Percentiles rank a stretch among this genome's conserved stretches.
Conservation (phyloP, 1,140 invertebrate genomes). For the Magallana angulata region DNA sequence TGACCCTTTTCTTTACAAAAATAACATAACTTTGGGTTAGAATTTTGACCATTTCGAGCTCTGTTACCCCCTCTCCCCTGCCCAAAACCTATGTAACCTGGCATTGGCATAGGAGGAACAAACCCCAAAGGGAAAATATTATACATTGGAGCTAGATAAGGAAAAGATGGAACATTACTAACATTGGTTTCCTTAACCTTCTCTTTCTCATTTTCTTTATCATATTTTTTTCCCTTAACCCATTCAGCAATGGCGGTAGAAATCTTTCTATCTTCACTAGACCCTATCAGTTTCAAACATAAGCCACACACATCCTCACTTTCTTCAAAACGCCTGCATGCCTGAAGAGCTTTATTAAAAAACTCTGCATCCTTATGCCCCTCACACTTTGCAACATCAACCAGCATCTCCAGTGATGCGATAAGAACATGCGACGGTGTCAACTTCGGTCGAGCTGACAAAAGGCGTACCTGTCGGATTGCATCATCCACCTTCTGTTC, state of each 20-base stretch:
- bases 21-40: neutral
- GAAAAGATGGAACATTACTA: neutral
- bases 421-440: slow-evolving; percentile 37
- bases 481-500: slow-evolving; percentile 11
- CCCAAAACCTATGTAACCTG: too few relatives aligned
- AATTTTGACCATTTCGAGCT: too few relatives aligned
- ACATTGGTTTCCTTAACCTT: neutral
- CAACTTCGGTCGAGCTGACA: slow-evolving; percentile 22
- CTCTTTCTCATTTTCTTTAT: neutral
- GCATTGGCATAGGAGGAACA: too few relatives aligned
- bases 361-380: neutral
- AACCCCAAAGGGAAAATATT: too few relatives aligned
- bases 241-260: slow-evolving; percentile 16
- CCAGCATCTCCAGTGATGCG: slow-evolving; percentile 43
- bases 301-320: slow-evolving; percentile 33
- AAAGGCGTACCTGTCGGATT: slow-evolving; percentile 25
- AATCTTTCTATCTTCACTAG: slow-evolving; percentile 25
- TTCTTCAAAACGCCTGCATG: slow-evolving; percentile 26
- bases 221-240: slow-evolving; percentile 28
- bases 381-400: neutral
- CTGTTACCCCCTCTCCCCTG: too few relatives aligned
- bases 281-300: slow-evolving; percentile 38
- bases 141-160: neutral
- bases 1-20: slow-evolving; percentile 39
- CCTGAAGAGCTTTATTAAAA: slow-evolving; percentile 25